Evolutionary conservation across 2,113 vertebrate species (phyloP), one percentile per base, ranked within the genome.

Genomic region (Grammomys dolichurus): DNA sequence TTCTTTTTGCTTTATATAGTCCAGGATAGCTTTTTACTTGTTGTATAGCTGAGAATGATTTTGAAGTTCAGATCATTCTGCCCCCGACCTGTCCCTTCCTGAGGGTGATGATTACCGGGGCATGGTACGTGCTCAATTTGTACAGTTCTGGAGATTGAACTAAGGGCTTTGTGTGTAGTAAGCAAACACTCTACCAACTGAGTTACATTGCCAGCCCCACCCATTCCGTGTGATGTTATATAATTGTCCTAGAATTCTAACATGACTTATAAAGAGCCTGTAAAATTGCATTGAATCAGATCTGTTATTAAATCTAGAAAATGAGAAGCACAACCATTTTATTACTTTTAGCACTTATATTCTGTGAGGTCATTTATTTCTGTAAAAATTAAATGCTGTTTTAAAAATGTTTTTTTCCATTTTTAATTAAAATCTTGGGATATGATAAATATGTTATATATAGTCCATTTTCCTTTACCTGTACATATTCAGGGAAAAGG

Each of bases 351-450:
- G 73, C 75, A 78, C 48, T 90, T 95, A 81, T 48, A 69, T 51
- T 76, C 80, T 90, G 85, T 72, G 58, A 90, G 88, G 46, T 96
- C 77, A 95, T 89, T 93, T 97, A 60, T 93, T 94, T 67, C 77
- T 97, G 67, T 92, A 93, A 77, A 97, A 78, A 77, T 96, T 95
- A 95, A 95, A 89, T 95, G 88, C 40, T 88, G n/a, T 87, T 96
- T 95, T 86, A 46, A 92, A 81, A 84, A 40, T 84, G 14, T 75
- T 94, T 93, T 94, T 93, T 95, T 84, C 88, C 36, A 81, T 51
- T 94, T 95, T 96, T 94, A 97, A 97, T 96, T 95, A 93, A 97
- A 96, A 96, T 82, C 40, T 92, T 84, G 84, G 70, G 78, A 84
- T 77, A 86, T 90, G 65, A 36, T 92, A 95, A 28, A 78, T 77